Conservation (phyloP, 2,797 vertebrate genomes). For the Microctenopoma lineatum region DNA sequence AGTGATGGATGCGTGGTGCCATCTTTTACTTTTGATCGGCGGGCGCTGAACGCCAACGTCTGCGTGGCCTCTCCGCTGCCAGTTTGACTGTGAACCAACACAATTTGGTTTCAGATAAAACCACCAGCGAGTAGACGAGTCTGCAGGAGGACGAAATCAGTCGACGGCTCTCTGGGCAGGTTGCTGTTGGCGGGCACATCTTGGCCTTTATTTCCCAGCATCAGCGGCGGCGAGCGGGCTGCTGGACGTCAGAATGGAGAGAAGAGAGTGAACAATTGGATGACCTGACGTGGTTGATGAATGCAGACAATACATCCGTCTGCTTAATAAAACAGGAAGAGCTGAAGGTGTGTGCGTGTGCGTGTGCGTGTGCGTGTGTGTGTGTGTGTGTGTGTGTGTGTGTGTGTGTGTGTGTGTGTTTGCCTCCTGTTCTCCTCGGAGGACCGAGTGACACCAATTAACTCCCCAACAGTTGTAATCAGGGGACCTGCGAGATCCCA, state of each 20-base stretch:
- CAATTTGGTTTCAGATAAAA: conserved; percentile 34
- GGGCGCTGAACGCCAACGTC: not conserved
- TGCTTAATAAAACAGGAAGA: conserved; percentile 38
- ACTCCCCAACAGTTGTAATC: conserved; percentile 56
- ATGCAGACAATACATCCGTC: conserved; percentile 34
- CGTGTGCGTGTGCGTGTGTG: conserved; percentile 18
- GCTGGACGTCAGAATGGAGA: conserved; percentile 18
- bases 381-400: conserved; percentile 13
- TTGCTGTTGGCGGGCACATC: conserved; percentile 25
- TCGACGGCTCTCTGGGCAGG: conserved; percentile 21
- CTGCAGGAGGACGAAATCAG: conserved; percentile 4
- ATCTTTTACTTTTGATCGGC: conserved; percentile 39
- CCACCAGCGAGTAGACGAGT: conserved; percentile 19
- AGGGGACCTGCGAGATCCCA: conserved; percentile 57
- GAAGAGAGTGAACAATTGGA: conserved; percentile 6
- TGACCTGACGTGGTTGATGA: conserved; percentile 56
- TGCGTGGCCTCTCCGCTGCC: conserved; percentile 18
- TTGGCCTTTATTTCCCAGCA: conserved; percentile 16
- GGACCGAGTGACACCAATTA: conserved; percentile 59
- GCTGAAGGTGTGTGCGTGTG: conserved; percentile 17
- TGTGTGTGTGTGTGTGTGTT: conserved; percentile 5
- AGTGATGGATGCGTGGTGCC: conserved; percentile 12
- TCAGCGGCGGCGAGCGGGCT: conserved; percentile 38
- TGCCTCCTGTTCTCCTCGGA: conserved; percentile 58
- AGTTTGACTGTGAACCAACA: conserved; percentile 49